Evolutionary conservation across 1,140 invertebrate genomes (phyloP).

Genomic region (Heliconius eleuchia): DNA sequence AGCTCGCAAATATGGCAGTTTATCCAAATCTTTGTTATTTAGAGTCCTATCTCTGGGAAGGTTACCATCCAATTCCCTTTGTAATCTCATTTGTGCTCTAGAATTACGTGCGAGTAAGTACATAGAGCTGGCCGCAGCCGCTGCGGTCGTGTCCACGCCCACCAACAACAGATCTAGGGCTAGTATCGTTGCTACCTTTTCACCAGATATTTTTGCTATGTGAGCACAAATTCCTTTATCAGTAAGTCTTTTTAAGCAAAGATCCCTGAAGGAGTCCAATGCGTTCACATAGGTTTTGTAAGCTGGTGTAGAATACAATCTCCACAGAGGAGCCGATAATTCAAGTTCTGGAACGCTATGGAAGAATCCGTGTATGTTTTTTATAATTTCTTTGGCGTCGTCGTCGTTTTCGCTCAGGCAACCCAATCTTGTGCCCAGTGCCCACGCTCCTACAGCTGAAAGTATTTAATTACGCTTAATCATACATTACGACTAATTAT

Average conservation of each 20-base stretch:
- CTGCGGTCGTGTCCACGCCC: slow-evolving; percentile 93
- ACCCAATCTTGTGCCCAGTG: slow-evolving; percentile 89
- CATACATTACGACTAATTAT: not conserved
- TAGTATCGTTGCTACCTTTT: slow-evolving; percentile 87
- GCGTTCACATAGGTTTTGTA: slow-evolving; percentile 89
- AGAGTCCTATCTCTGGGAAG: slow-evolving; percentile 83
- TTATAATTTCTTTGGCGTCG: slow-evolving; percentile 88
- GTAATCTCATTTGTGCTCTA: slow-evolving; percentile 87
- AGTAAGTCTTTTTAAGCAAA: slow-evolving; percentile 71
- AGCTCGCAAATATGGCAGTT: slow-evolving; percentile 90
- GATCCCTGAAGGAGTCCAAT: slow-evolving; percentile 84
- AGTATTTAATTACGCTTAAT: slow-evolving; percentile 20
- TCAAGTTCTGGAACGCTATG: slow-evolving; percentile 90
- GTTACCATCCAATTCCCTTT: slow-evolving; percentile 85
- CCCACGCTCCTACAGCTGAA: slow-evolving; percentile 90
- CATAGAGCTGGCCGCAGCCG: slow-evolving; percentile 88
- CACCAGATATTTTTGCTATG: slow-evolving; percentile 57
- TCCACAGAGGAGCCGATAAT: slow-evolving; percentile 90
- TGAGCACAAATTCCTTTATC: slow-evolving; percentile 70
- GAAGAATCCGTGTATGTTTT: slow-evolving; percentile 90
- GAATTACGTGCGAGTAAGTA: slow-evolving; percentile 90
- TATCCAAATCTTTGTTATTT: slow-evolving; percentile 85
- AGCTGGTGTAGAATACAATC: slow-evolving; percentile 87
- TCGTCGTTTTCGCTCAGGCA: slow-evolving; percentile 85
- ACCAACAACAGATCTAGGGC: slow-evolving; percentile 93